Evolutionary conservation across 1,140 invertebrate species (phyloP), one percentile per base, ranked within the genome.

Genomic region (Mizuhopecten yessoensis): DNA sequence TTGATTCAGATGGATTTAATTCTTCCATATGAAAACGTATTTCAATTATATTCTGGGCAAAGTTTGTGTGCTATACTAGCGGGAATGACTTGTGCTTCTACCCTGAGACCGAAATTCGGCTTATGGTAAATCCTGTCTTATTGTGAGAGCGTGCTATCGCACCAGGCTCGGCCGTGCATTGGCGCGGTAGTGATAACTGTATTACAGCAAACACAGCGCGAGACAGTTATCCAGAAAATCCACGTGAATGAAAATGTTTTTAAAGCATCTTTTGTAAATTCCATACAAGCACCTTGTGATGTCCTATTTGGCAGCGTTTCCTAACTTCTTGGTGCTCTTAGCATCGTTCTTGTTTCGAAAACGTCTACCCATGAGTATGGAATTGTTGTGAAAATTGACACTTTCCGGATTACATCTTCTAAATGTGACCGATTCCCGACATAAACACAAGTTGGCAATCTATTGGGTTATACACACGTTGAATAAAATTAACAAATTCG

Each of bases 21-120:
- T 29, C 57, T 75, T 75, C 57, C 57, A 75, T 75, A 75, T 75
- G 57, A 75, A 75, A 75, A 75, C 29, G n/a, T 75, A 75, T 75
- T 75, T 75, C 57, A 75, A 75, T 75, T 75, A 75, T 75, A 75
- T 75, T 75, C 57, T 75, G 57, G 57, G 57, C 57, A 75, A 1
- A 75, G 57, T 29, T 75, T 75, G 57, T 75, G 57, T 75, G 57
- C 11, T 75, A 75, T 75, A 75, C 23, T 75, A 75, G 57, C 57
- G 57, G 57, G 57, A 29, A 17, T 75, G 57, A 75, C 57, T 75
- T 75, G 57, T 75, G 57, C 29, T 75, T 75, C 57, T 75, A 0
- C 57, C 23, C 11, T n/a, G 29, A 29, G n/a, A 75, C 57, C 29
- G 57, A 75, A 75, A 75, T 75, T 75, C 57, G 57, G 23, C 57